Evolutionary conservation across 1,140 invertebrate genomes (phyloP).

Genomic region (Leptonema lineaticorne): DNA sequence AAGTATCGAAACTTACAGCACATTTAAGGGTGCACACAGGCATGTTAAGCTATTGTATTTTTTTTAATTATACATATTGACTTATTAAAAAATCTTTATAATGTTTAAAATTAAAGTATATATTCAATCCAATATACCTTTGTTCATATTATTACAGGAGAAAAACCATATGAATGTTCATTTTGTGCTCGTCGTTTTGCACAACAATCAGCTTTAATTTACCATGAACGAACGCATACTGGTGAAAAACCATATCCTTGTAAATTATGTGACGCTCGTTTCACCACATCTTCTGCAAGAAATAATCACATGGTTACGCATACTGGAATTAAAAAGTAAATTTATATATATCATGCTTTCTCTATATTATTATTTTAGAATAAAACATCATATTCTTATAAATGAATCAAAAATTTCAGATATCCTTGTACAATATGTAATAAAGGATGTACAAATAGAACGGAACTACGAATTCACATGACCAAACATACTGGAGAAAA

Average conservation of each 20-base stretch:
- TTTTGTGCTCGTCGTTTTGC: constrained; percentile 65
- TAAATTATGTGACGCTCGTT: constrained; percentile 57
- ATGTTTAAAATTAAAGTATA: too few relatives aligned
- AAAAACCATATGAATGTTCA: constrained; percentile 64
- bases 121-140: neutral
- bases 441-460: constrained; percentile 51
- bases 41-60: too few relatives aligned
- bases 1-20: constrained; percentile 54
- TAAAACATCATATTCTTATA: too few relatives aligned
- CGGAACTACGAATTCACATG: constrained; percentile 51
- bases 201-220: constrained; percentile 65
- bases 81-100: too few relatives aligned
- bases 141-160: constrained; percentile 48
- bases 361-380: too few relatives aligned
- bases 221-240: constrained; percentile 68
- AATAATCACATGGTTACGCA: constrained; percentile 55
- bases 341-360: constrained; percentile 4
- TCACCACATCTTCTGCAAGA: constrained; percentile 54
- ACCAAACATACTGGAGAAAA: constrained; percentile 41
- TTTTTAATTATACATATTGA: too few relatives aligned
- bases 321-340: constrained; percentile 52
- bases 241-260: constrained; percentile 67
- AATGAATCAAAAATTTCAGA: constrained; percentile 37
- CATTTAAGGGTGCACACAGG: constrained; percentile 56
- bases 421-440: constrained; percentile 52